Percentiles rank a stretch among this genome's conserved stretches.
These are phyloP conservation scores for Latrodectus hesperus DNA, from an alignment of 2,888 invertebrate genomes.

Conservation along the genomic window DNA sequence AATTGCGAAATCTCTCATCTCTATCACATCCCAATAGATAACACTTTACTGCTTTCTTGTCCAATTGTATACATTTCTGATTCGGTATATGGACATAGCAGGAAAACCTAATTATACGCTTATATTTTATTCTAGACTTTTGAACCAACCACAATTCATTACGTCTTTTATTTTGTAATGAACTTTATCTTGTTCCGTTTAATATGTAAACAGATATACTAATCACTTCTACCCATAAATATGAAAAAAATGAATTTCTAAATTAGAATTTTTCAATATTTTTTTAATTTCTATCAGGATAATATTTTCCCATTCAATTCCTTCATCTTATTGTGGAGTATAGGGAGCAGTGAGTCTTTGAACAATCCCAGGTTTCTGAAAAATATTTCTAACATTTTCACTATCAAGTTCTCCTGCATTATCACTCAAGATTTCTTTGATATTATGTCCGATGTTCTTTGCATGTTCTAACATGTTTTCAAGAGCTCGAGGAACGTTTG, in stretches of 20 bases:
- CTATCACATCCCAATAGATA: not conserved
- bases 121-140: not conserved
- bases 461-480: slow-evolving; percentile 14
- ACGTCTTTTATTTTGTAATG: not conserved
- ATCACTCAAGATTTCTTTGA: slow-evolving; percentile 47
- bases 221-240: slow-evolving; percentile 37
- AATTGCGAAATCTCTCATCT: not conserved
- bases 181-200: slow-evolving; percentile 25
- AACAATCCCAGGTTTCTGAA: slow-evolving; percentile 50
- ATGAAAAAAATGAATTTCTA: not conserved
- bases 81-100: too few species aligned
- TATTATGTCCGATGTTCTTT: slow-evolving; percentile 22
- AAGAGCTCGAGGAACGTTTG: not conserved
- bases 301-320: slow-evolving; percentile 59
- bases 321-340: slow-evolving; percentile 70
- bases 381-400: slow-evolving; percentile 24
- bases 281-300: slow-evolving; percentile 58
- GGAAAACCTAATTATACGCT: too few species aligned
- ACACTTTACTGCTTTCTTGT: not conserved
- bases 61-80: not conserved
- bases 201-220: slow-evolving; percentile 8
- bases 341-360: slow-evolving; percentile 65
- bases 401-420: slow-evolving; percentile 66
- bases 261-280: slow-evolving; percentile 24
- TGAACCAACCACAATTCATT: slow-evolving; percentile 9